These are phyloP conservation scores for Petromus typicus DNA, from an alignment of 2,113 vertebrate genomes.

Conservation along the genomic window DNA sequence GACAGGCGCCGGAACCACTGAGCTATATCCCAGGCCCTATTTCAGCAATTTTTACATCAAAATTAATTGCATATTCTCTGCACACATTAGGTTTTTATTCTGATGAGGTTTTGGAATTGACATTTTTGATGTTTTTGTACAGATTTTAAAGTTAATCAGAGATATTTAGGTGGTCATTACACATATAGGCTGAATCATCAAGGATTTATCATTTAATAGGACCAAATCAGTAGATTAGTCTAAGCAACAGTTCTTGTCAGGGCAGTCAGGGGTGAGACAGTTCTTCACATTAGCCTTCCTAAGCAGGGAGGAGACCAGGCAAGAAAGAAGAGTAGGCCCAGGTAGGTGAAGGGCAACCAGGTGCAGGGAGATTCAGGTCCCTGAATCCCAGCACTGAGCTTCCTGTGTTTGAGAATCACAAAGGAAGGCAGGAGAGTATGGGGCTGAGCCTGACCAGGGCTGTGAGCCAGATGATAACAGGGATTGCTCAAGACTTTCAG, in stretches of 20 bases:
- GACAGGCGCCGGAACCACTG: no score
- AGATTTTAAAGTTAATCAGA: not conserved
- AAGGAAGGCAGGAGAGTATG: not conserved
- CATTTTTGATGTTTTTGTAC: not conserved
- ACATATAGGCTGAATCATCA: no score
- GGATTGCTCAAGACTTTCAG: no score
- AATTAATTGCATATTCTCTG: accelerated
- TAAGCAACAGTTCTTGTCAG: accelerated
- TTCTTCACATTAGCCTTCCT: not conserved
- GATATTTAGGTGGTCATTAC: not conserved
- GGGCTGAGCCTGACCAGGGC: not conserved
- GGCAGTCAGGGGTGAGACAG: not conserved
- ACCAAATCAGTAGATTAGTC: not conserved
- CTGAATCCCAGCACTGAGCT: not conserved
- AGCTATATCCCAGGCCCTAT: no score
- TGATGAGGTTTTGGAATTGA: not conserved
- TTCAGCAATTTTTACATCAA: not conserved
- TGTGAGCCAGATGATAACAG: not conserved
- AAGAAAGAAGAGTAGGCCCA: not conserved
- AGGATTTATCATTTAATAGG: no score
- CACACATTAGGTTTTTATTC: not conserved
- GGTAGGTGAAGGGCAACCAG: not conserved
- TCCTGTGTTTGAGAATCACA: not conserved
- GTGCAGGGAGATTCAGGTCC: not conserved
- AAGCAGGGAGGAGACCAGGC: not conserved